A percentile compares a stretch with the other conserved stretches of the same genome.
Evolutionary conservation across 2,888 invertebrate species (phyloP).

Genomic region (Notodonta dromedarius): DNA sequence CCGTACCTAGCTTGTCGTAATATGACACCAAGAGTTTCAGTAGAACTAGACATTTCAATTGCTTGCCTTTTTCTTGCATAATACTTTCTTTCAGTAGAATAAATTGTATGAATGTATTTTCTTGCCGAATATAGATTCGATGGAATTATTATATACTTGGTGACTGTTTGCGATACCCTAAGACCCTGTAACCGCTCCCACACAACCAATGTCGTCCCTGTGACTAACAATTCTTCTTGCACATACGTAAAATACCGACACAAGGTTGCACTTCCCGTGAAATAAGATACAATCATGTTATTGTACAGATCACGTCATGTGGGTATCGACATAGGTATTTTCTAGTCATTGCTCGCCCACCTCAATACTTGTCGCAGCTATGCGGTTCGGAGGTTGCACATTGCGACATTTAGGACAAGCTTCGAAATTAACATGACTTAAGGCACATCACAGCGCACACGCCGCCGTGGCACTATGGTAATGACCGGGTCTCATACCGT

Average conservation of each 20-base stretch:
- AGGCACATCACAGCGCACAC: constrained; percentile 51
- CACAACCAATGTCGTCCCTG: constrained; percentile 71
- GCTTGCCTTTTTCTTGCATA: background rate
- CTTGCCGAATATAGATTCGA: background rate
- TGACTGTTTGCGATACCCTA: constrained; percentile 38
- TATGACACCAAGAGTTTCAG: constrained; percentile 38
- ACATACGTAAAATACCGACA: constrained; percentile 47
- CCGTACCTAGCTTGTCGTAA: constrained; percentile 39
- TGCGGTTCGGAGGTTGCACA: constrained; percentile 64
- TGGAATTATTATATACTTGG: constrained; percentile 21
- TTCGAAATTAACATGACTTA: constrained; percentile 66
- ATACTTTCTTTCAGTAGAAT: background rate
- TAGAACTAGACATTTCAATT: constrained; percentile 10
- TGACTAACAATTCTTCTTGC: constrained; percentile 80
- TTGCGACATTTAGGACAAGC: constrained; percentile 62
- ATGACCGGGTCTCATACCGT: constrained; percentile 54
- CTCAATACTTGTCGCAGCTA: constrained; percentile 53
- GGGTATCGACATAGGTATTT: constrained; percentile 44
- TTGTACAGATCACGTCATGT: constrained; percentile 35
- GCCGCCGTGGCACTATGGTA: constrained; percentile 56
- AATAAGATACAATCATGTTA: constrained; percentile 24
- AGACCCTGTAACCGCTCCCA: constrained; percentile 64
- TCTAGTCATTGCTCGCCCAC: constrained; percentile 49
- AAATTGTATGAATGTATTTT: background rate
- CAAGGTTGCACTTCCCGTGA: constrained; percentile 31